Conservation (phyloP, 1,140 invertebrate genomes). For the Hirudo medicinalis region DNA sequence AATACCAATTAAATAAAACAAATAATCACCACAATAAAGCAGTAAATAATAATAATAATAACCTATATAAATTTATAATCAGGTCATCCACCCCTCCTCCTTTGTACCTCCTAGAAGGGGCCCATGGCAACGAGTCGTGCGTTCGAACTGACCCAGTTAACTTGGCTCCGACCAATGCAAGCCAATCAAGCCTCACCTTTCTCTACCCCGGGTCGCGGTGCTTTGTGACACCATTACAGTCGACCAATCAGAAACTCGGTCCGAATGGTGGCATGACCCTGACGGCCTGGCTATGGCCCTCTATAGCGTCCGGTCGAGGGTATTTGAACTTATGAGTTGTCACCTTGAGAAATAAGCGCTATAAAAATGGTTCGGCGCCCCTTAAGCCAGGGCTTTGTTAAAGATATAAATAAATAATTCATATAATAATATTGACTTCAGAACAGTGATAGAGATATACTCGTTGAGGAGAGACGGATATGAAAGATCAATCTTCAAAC, state of each 20-base stretch:
- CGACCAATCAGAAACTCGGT: background rate
- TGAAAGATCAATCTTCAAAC: no score
- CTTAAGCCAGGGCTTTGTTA: no score
- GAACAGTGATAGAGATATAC: no score
- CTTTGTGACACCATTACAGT: background rate
- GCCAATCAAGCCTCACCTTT: background rate
- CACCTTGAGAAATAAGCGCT: no score
- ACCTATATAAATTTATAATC: no score
- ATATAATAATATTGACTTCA: no score
- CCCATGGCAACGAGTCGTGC: background rate
- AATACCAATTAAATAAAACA: background rate
- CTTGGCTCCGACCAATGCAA: background rate
- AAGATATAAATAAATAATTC: no score
- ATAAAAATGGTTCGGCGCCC: no score
- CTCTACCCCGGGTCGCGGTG: background rate
- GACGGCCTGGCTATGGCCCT: background rate
- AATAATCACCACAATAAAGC: background rate
- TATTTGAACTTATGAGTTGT: background rate
- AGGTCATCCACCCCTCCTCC: background rate
- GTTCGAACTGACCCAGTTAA: slow-evolving; percentile 1
- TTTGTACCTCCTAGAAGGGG: background rate
- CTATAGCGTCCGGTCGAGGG: background rate
- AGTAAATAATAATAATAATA: background rate
- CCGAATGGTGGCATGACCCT: background rate
- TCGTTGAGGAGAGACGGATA: no score